A percentile compares a stretch with the other conserved stretches of the same genome.
Evolutionary conservation across 2,888 invertebrate species (phyloP).

Genomic region (Chaetogeoica ovagalla): DNA sequence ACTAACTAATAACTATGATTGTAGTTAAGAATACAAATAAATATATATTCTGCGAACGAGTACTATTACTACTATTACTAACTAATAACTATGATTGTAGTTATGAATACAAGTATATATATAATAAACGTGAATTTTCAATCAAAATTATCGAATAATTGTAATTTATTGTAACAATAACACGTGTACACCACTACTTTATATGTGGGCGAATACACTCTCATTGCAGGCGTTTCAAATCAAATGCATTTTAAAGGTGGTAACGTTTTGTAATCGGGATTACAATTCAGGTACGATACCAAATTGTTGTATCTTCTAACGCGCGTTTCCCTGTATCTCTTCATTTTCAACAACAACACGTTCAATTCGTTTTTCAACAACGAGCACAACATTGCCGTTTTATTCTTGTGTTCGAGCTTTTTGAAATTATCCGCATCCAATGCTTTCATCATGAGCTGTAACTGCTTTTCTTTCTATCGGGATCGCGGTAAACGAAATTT

Average conservation of each 20-base stretch:
- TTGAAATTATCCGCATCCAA: background rate
- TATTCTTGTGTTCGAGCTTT: background rate
- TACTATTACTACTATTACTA: too few species aligned
- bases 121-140: too few species aligned
- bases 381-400: slow-evolving; percentile 5
- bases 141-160: too few species aligned
- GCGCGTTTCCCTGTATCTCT: slow-evolving; percentile 30
- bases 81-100: too few species aligned
- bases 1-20: too few species aligned
- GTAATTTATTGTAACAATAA: too few species aligned
- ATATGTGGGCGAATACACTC: too few species aligned
- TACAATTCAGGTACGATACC: slow-evolving; percentile 12
- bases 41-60: too few species aligned
- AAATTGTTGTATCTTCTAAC: slow-evolving; percentile 21
- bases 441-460: background rate
- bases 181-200: too few species aligned
- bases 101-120: too few species aligned
- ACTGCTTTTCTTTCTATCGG: slow-evolving; percentile 1
- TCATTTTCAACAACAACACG: slow-evolving; percentile 18
- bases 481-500: background rate
- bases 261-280: slow-evolving; percentile 8
- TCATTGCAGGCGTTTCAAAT: background rate
- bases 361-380: slow-evolving; percentile 23
- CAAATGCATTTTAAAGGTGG: background rate
- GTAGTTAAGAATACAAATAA: too few species aligned